Base-by-base conservation (phyloP, 1,140 invertebrate genomes). In the Onthophagus taurus region DNA sequence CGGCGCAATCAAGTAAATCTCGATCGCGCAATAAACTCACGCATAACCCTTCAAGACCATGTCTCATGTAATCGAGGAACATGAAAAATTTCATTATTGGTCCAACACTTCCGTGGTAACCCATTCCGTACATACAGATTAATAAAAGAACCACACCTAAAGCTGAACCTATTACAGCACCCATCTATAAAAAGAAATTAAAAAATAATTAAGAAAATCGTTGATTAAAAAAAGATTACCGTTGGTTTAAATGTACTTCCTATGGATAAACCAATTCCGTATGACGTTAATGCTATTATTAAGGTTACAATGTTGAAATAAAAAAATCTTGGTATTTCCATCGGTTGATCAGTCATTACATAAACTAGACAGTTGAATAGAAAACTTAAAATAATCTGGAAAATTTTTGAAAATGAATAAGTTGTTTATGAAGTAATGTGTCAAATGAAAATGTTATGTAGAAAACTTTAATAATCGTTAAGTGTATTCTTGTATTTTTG, bases 21-120 rank as follows among this genome's bases (percentile, higher is more conserved):
- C 71, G 53, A n/a, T 71, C 34, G 2, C 68, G 66, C 54, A 76
- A 78, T n/a, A 78, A 60, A 2, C 70, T 61, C 16, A 67, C 65
- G 9, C 74, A 57, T 3, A 70, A 57, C 4, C 72, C 65, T 36
- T 76, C 74, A 45, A 77, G 64, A 5, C 68, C 65, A 50, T 72
- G 76, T 53, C 76, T 63, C 12, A 77, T 56, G 51, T 74, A 80
- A 7, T 72, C 75, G 5, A 71, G 48, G 47, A 71, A 69, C 46
- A 76, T 75, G 2, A 79, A 49, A 50, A 71, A 69, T 45, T 70
- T 63, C 52, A 78, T 69, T 35, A 74, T 67, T 0, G 63, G 59
- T n/a, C 73, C 71, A 61, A 67, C 57, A 3, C 24, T 34, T 23
- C 48, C 38, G 17, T 60, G 59, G 37, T 63, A 66, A 7, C 65